A percentile compares a stretch with the other conserved stretches of the same genome.
Conservation (phyloP, 2,113 vertebrate genomes). For the Heloderma charlesbogerti region DNA sequence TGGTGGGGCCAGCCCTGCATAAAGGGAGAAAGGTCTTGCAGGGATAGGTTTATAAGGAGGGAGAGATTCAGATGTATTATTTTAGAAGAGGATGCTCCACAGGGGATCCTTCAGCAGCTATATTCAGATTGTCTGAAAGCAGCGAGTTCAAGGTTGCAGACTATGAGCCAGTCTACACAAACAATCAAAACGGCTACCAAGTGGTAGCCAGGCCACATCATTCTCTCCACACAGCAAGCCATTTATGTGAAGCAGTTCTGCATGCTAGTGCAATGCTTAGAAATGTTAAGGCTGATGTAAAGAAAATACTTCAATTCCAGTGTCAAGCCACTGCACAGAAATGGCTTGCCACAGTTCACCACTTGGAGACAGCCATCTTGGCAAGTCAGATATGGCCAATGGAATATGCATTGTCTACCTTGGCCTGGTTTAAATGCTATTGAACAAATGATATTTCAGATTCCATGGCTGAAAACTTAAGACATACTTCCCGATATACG, state of each 20-base stretch:
- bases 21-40: not conserved
- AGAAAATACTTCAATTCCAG: not conserved
- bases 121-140: not conserved
- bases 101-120: not conserved
- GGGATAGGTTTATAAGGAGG: too few relatives aligned
- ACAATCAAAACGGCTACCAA: not conserved
- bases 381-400: not conserved
- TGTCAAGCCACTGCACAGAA: not conserved
- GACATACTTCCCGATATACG: not conserved
- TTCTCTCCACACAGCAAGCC: too few relatives aligned
- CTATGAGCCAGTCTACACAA: not conserved
- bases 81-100: not conserved
- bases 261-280: not conserved
- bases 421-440: not conserved
- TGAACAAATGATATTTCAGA: not conserved
- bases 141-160: not conserved
- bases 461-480: not conserved
- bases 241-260: too few relatives aligned
- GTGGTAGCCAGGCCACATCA: not conserved
- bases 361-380: not conserved
- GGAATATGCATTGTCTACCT: not conserved
- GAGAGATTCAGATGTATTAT: not conserved
- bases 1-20: too few relatives aligned
- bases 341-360: not conserved
- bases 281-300: too few relatives aligned